Base-by-base conservation (phyloP, 2,888 invertebrate genomes). In the Argyresthia goedartella region DNA sequence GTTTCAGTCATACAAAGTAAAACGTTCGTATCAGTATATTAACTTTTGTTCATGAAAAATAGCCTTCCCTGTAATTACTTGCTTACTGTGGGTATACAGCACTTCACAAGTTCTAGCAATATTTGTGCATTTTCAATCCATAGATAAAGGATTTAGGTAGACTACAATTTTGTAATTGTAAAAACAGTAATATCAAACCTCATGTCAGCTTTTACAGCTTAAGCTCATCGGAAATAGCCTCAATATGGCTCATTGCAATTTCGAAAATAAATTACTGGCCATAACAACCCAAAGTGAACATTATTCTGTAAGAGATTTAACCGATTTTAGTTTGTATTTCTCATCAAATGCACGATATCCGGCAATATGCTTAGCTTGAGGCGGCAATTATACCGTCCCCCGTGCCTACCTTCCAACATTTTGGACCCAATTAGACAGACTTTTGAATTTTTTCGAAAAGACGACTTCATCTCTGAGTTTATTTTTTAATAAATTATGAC, bases 201-300 rank as follows among this genome's bases (percentile, higher is more conserved):
- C 61, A 60, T 79, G 85, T 82, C 56, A 71, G 67, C 65, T 64
- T 71, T 76, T 81, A 80, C 76, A 73, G 72, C 75, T 74, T 64
- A 70, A 66, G 66, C 71, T 72, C 71, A 80, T 82, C 79, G 79
- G 74, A 81, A 79, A 81, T 78, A 72, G 66, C 79, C 76, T 78
- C 76, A 78, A 82, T 80, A 81, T 80, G 73, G 70, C 74, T 84
- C 78, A 81, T 76, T 81, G 82, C 76, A 76, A 80, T 77, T 73
- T 72, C 67, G 70, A 74, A 85, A 82, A 78, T 76, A 79, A 81
- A 82, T 76, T 67, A 66, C 57, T 42, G 42, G 3, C 10, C 1
- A 0, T 0, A 13, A 1, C 57, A 57, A 52, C 46, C 52, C 14
- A 71, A 60, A 55, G 41, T 61, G 3, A 50, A 61, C 60, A 57